A percentile compares a stretch with the other conserved stretches of the same genome.
These are phyloP conservation scores for Tipula confusa DNA, from an alignment of 2,888 invertebrate species.

Conservation along the genomic window DNA sequence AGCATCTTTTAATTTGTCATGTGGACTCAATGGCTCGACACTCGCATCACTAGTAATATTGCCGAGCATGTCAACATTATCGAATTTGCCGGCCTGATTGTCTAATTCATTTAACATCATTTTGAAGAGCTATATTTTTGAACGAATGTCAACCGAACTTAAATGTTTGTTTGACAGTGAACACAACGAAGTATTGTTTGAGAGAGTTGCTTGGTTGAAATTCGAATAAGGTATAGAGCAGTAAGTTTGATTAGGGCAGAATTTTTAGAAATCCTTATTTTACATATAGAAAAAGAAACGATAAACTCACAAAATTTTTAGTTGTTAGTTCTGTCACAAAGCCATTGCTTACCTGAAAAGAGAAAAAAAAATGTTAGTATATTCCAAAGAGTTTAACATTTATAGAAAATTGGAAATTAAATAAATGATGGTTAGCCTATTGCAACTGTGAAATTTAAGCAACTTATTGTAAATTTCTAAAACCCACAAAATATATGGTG, in stretches of 20 bases:
- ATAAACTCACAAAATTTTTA: neutral
- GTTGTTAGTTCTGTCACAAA: neutral
- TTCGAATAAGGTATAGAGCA: neutral
- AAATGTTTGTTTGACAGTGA: neutral
- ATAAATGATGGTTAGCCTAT: no score
- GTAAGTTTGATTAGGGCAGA: no score
- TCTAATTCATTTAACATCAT: neutral
- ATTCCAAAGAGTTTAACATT: neutral
- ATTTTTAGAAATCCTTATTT: neutral
- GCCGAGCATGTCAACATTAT: neutral
- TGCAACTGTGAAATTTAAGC: no score
- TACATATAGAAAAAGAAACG: neutral
- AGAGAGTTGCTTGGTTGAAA: neutral
- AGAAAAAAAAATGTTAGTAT: neutral
- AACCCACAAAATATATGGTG: no score
- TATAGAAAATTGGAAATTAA: neutral
- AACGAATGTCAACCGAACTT: neutral
- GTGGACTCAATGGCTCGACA: no score
- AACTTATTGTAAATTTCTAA: no score
- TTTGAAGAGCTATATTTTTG: neutral
- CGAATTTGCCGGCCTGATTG: neutral
- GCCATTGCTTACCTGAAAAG: neutral
- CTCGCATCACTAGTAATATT: neutral
- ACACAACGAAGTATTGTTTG: neutral
- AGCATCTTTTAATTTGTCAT: slow-evolving; percentile 39